Base-by-base conservation (phyloP, 2,888 invertebrate species). In the Ormyrus pomaceus region DNA sequence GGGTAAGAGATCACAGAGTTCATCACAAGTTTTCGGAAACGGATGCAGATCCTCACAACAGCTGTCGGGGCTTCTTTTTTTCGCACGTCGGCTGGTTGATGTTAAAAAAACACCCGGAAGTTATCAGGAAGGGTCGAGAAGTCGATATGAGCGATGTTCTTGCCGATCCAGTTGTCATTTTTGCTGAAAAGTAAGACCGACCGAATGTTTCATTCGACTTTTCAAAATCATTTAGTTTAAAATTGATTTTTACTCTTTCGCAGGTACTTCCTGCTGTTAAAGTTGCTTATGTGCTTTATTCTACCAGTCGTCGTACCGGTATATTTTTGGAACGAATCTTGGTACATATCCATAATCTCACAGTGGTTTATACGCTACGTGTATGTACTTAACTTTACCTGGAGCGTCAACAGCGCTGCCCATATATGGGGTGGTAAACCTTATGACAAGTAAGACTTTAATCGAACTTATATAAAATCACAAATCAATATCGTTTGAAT, bases 41-140 rank as follows among this genome's bases (percentile, higher is more conserved):
- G 0, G 93, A 94, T 84, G 96, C 96, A 0, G 96, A 97, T 91
- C 96, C 96, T 0, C 96, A 96, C 88, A 94, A 96, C 89, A 94
- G 94, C 5, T 93, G 93, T 77, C 92, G 96, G 7, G 97, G 97
- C 0, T 97, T 98, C 91, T 97, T 96, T 92, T 98, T 98, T 91
- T 93, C 98, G 0, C 98, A 98, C 89, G 94, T 97, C 56, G 98
- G 98, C 45, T 98, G 98, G 98, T 92, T 98, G 45, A 95, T 96
- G 94, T 94, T 95, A 93, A 94, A 94, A 85, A 98, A 98, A 89
- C 97, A 97, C 89, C 96, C 97, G 0, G 95, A 96, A 80, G 97
- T 98, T 0, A 90, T 95, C 61, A 92, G 91, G 45, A 95, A 95
- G 85, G 97, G 98, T 50, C 92, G 92, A 72, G 93, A 94, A 84